Conservation (phyloP, 2,888 invertebrate genomes). For the Cabera pusaria region DNA sequence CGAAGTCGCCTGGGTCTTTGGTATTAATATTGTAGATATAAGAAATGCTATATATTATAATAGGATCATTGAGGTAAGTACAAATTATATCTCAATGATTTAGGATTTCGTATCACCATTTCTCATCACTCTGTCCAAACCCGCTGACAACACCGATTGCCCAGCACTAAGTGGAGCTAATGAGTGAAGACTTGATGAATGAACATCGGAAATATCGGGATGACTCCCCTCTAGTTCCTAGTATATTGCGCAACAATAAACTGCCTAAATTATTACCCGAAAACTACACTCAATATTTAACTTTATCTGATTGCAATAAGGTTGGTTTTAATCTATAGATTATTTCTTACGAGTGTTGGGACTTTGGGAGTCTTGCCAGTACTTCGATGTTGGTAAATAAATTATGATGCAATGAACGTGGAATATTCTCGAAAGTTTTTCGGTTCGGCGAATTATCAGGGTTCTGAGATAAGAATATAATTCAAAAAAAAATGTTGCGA, state of each 20-base stretch:
- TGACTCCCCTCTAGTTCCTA: conserved; percentile 16
- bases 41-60: too few species aligned
- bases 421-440: conserved; percentile 45
- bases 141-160: conserved; percentile 15
- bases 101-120: neutral
- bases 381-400: conserved; percentile 49
- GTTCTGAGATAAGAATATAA: neutral
- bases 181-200: too few species aligned
- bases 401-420: conserved; percentile 54
- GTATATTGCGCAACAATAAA: conserved; percentile 26
- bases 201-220: too few species aligned
- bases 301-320: conserved; percentile 9
- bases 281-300: conserved; percentile 8
- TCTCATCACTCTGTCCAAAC: conserved; percentile 5
- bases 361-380: conserved; percentile 61
- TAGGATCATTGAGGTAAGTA: too few species aligned
- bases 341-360: too few species aligned
- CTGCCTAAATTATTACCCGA: conserved; percentile 13
- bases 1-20: too few species aligned
- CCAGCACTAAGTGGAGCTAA: conserved; percentile 22
- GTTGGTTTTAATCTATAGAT: too few species aligned
- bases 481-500: too few species aligned
- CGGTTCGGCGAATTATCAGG: conserved; percentile 7
- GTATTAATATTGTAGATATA: too few species aligned
- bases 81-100: too few species aligned